These are phyloP conservation scores for Sciurus niger DNA, from an alignment of 2,113 vertebrate species.

Conservation along the genomic window DNA sequence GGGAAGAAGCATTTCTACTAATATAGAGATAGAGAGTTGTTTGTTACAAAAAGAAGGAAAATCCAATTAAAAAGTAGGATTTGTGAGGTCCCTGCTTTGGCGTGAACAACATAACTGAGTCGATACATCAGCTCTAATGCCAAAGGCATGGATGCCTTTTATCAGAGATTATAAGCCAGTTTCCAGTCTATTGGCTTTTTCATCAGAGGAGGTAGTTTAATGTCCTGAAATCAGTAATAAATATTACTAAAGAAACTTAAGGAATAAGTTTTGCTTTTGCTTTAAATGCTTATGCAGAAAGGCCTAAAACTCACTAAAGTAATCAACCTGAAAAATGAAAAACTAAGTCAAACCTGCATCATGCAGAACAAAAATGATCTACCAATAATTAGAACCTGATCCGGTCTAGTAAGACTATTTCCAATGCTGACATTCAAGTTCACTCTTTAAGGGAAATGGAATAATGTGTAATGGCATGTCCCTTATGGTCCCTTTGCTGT, in stretches of 20 bases:
- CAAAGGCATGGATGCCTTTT: conserved; percentile 59
- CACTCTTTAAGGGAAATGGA: conserved; percentile 10
- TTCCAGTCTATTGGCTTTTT: conserved; percentile 67
- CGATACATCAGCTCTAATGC: conserved; percentile 65
- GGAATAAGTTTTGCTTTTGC: conserved; percentile 9
- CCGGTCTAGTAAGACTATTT: background rate
- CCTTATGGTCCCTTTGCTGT: background rate
- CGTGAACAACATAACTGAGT: conserved; percentile 28
- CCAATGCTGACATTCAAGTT: background rate
- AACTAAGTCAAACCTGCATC: background rate
- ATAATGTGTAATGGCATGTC: background rate
- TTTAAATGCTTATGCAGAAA: conserved; percentile 54
- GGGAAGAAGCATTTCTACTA: conserved; percentile 76
- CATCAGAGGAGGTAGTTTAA: conserved; percentile 47
- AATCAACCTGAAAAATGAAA: conserved; percentile 17
- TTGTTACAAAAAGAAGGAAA: conserved; percentile 68
- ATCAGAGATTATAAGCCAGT: conserved; percentile 67
- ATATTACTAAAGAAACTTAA: conserved; percentile 48
- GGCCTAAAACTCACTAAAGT: conserved; percentile 22
- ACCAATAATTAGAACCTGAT: background rate
- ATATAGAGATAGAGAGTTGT: conserved; percentile 69
- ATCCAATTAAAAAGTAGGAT: conserved; percentile 84
- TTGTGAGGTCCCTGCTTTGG: conserved; percentile 81
- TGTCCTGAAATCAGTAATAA: conserved; percentile 64
- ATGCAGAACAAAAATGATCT: background rate